Percentiles rank a stretch among this genome's conserved stretches.
These are phyloP conservation scores for Acanthaster planci DNA, from an alignment of 35 echinoderm and acorn worm species.

Conservation along the genomic window DNA sequence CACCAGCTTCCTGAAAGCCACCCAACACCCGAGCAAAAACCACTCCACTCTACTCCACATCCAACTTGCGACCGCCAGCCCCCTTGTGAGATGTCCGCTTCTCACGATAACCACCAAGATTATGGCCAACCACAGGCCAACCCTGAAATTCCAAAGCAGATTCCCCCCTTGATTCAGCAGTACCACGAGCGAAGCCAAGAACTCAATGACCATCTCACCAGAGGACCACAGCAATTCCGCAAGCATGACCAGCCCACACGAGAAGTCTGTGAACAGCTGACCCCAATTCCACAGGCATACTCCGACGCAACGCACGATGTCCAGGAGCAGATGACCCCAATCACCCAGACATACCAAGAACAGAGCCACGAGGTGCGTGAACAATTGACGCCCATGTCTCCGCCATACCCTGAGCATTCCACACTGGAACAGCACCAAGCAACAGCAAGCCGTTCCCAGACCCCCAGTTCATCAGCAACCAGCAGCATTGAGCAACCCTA, in stretches of 20 bases:
- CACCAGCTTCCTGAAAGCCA: not conserved
- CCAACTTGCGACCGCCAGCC: not conserved
- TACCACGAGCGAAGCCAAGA: slow-evolving; percentile 17
- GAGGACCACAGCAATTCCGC: slow-evolving; percentile 5
- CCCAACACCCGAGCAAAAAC: not conserved
- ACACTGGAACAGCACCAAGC: slow-evolving; percentile 3
- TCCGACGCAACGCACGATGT: not conserved
- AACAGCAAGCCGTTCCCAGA: slow-evolving; percentile 10
- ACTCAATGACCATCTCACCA: not conserved
- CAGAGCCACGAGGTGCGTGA: not conserved
- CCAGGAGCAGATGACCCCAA: not conserved
- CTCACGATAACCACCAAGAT: slow-evolving; percentile 26
- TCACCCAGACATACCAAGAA: not conserved
- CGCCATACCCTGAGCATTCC: not conserved
- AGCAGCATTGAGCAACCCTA: slow-evolving; percentile 17
- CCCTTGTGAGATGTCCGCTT: not conserved
- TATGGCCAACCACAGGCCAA: not conserved
- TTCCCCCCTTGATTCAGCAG: not conserved
- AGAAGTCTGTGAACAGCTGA: slow-evolving; percentile 8
- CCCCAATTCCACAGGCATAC: slow-evolving; percentile 12
- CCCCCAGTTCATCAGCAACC: slow-evolving; percentile 7
- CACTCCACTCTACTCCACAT: not conserved
- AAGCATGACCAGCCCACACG: not conserved
- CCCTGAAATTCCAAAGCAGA: slow-evolving; percentile 4
- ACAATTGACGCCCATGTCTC: not conserved